Conservation (phyloP, 2,113 vertebrate genomes). For the Halichoerus grypus region DNA sequence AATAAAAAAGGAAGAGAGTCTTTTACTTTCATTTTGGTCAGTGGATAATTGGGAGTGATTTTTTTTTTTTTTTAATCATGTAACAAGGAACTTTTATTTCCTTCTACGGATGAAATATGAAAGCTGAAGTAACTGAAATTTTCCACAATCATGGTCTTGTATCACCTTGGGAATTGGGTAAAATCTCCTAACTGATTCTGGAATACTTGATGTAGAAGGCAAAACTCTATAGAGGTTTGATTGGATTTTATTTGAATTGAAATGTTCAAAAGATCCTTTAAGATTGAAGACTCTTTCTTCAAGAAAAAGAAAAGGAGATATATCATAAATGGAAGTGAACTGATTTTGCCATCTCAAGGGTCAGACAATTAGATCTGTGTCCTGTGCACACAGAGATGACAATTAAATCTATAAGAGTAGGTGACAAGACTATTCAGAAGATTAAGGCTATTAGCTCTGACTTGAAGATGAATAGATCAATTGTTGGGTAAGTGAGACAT, state of each 20-base stretch:
- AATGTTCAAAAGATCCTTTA: not conserved
- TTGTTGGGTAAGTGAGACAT: not conserved
- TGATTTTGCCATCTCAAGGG: not conserved
- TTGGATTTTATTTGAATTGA: not conserved
- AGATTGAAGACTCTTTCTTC: conserved; percentile 20
- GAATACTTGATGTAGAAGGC: not conserved
- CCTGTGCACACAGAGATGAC: not conserved
- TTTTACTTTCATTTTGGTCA: not conserved
- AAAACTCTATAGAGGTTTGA: not conserved
- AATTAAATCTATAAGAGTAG: conserved; percentile 48
- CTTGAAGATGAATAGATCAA: conserved; percentile 46
- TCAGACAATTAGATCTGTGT: conserved; percentile 37
- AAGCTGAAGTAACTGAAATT: not conserved
- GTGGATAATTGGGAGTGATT: not conserved
- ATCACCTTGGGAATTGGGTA: not conserved
- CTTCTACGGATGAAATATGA: not conserved
- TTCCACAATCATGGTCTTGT: not conserved
- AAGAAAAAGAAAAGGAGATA: conserved; percentile 6
- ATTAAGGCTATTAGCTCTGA: not conserved
- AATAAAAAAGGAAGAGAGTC: not conserved
- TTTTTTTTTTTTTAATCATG: not conserved
- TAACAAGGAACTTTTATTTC: not conserved
- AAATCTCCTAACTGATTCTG: not conserved
- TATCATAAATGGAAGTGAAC: not conserved
- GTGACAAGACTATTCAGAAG: conserved; percentile 29